Conservation (phyloP, 2,113 vertebrate genomes). For the Mus pahari region DNA sequence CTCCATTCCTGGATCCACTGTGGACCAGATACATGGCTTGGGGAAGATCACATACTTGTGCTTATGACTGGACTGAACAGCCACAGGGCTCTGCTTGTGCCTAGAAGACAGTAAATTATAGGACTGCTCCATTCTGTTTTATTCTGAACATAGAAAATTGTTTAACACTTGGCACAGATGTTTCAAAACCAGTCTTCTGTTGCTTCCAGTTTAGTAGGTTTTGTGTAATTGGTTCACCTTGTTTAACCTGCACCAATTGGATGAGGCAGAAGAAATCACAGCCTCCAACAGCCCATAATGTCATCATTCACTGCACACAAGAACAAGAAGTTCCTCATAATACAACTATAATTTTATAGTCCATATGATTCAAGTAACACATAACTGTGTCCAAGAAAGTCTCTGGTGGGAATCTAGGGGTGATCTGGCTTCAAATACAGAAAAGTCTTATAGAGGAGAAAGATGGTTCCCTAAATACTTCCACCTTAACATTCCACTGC, state of each 20-base stretch:
- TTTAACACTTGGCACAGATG: not conserved
- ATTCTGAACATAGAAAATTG: not conserved
- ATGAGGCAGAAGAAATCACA: not conserved
- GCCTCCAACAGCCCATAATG: not conserved
- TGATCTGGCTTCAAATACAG: not conserved
- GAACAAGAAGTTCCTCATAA: not conserved
- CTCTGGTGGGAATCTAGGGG: not conserved
- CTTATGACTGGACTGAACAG: not conserved
- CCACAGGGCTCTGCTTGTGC: not conserved
- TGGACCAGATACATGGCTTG: not conserved
- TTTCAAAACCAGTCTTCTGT: constrained; percentile 48
- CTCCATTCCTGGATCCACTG: not conserved
- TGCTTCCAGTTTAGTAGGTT: not conserved
- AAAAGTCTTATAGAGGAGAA: not conserved
- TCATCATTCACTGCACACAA: not conserved
- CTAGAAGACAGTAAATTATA: not conserved
- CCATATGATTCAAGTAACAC: not conserved
- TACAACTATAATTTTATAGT: not conserved
- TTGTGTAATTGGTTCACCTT: not conserved
- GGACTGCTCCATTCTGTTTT: not conserved
- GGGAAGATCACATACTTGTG: not conserved
- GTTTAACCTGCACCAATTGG: not conserved
- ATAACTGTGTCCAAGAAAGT: not conserved
- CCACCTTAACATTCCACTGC: not conserved
- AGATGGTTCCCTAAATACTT: constrained; percentile 20